Conservation (phyloP, 2,113 vertebrate species). For the Otocyon megalotis region DNA sequence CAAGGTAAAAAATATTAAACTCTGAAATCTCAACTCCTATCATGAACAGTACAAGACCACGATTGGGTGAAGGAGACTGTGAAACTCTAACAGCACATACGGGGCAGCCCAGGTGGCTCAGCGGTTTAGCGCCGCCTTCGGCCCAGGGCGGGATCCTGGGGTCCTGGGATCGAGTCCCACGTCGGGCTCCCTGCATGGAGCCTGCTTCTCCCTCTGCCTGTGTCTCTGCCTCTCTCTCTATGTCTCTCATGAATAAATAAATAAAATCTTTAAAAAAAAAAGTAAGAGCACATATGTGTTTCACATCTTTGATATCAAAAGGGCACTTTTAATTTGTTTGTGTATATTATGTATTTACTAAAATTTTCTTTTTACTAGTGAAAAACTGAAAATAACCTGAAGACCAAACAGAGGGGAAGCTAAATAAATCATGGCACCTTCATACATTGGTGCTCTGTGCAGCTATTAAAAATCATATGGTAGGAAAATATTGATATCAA, state of each 20-base stretch:
- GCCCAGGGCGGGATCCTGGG: too few species aligned
- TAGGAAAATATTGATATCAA: neutral
- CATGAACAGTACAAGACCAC: neutral
- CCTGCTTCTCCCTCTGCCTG: too few species aligned
- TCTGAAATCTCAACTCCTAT: neutral
- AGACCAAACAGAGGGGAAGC: neutral
- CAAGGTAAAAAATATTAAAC: neutral
- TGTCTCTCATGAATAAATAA: too few species aligned
- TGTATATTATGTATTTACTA: neutral
- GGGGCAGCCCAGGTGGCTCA: too few species aligned
- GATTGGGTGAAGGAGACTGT: neutral
- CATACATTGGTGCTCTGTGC: fast-evolving
- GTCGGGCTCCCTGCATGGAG: too few species aligned
- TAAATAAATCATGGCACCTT: neutral
- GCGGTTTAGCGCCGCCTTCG: too few species aligned
- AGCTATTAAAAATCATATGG: neutral
- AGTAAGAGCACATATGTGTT: neutral
- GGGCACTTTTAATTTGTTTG: neutral
- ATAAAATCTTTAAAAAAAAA: too few species aligned
- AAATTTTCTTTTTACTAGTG: neutral
- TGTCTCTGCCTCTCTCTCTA: too few species aligned
- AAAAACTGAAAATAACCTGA: neutral
- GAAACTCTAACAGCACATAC: neutral
- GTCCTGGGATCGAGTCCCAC: too few species aligned
- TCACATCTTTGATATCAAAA: neutral